Evolutionary conservation across 2,797 vertebrate species (phyloP), one percentile per base, ranked within the genome.

Genomic region (Harpagifer antarcticus): DNA sequence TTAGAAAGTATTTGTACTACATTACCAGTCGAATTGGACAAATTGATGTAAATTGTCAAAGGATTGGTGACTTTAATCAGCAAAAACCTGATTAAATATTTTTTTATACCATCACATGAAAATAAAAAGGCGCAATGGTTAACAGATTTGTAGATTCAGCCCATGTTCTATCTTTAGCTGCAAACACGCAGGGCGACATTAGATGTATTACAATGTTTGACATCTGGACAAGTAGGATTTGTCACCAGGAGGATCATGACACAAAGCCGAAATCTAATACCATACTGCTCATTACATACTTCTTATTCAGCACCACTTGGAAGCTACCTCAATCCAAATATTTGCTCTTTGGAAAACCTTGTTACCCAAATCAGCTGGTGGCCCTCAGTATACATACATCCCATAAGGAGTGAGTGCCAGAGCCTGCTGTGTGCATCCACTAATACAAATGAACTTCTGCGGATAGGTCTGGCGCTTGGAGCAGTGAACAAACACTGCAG

Each of bases 1-100:
- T 96, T 95, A 76, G 94, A 94, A 94, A 95, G 95, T 97, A 96
- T 97, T 98, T 97, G 97, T 96, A 95, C 90, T 95, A 92, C 91
- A 93, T 95, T 91, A 94, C 91, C 92, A 91, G 33, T 93, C 95
- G 95, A 94, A 95, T 94, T 96, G 96, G 93, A 96, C 94, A 97
- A 97, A 97, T 97, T 96, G 91, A 64, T 89, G 49, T 77, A 88
- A 88, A 90, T 90, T 72, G 55, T 87, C 80, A 80, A 79, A 56
- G 68, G 43, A 81, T 69, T 70, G 73, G 73, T 72, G 27, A 59
- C 75, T 82, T 81, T 85, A 76, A 91, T 88, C 82, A 83, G 20
- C 15, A 69, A 83, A 84, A 88, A 79, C 72, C 71, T 79, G 60
- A 81, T 85, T 79, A 65, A 61, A 79, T 33, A 60, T 33, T 37